A percentile compares a stretch with the other conserved stretches of the same genome.
Conservation (phyloP, 2,113 vertebrate species). For the Colinus virginianus region DNA sequence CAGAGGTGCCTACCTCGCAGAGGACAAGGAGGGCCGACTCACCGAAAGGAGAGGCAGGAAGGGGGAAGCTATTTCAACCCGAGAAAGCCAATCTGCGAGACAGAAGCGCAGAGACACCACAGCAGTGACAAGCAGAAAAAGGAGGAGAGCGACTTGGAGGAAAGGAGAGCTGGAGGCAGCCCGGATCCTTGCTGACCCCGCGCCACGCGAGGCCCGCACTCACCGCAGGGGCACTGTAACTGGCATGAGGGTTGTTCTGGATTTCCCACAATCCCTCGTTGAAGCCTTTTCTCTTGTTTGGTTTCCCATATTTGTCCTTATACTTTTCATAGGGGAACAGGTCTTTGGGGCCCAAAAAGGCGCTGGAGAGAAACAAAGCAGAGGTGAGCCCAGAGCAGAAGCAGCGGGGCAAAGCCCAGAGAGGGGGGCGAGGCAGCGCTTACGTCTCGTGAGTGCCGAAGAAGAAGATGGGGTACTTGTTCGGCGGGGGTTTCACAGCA, state of each 20-base stretch:
- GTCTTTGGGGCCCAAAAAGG: constrained; percentile 96
- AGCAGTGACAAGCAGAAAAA: constrained; percentile 37
- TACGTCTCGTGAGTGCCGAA: constrained; percentile 98
- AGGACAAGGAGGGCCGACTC: background rate
- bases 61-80: background rate
- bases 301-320: constrained; percentile 94
- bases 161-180: background rate
- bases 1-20: background rate
- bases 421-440: constrained; percentile 60
- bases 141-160: background rate
- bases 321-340: constrained; percentile 95
- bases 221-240: constrained; percentile 92
- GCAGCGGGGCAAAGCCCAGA: background rate
- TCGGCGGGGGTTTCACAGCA: constrained; percentile 96
- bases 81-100: background rate
- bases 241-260: constrained; percentile 97
- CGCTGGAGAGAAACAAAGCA: constrained; percentile 78
- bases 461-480: constrained; percentile 98
- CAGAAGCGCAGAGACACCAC: background rate
- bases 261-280: constrained; percentile 99
- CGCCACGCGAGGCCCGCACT: constrained; percentile 65
- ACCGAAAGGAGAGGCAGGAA: background rate
- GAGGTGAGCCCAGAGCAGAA: background rate
- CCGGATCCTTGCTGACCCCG: background rate
- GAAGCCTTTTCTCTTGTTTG: constrained; percentile 99